Base-by-base conservation (phyloP, 2,113 vertebrate genomes). In the Poeciliopsis retropinna region DNA sequence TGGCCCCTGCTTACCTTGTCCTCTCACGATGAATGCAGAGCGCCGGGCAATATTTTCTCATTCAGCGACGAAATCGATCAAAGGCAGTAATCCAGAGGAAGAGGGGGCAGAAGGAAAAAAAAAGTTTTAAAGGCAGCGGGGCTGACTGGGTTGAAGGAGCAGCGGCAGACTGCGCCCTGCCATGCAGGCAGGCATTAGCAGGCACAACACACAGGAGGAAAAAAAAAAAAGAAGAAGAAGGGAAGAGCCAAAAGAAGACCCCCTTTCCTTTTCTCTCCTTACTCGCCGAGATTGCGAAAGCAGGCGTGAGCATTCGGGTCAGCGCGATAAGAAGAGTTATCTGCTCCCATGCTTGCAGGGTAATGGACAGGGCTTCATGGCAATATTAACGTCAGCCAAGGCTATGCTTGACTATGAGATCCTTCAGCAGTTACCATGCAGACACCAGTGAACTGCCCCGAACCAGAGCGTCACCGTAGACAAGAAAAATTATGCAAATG, bases 401-500 rank as follows among this genome's bases (percentile, higher is more conserved):
- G 92, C 93, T 90, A 91, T 91, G 90, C 92, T 93, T 89, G 91
- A 93, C 93, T 94, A 91, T 90, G 87, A 86, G 93, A 93, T 93
- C 94, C 94, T 92, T 86, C 92, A 94, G 91, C 93, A 96, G 94
- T 92, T 57, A 95, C 91, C 92, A 87, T 82, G 93, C 90, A 92
- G 90, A 90, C 85, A 90, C 91, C 90, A 92, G 93, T 94, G 92
- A 94, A 95, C 93, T 91, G 94, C 95, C 95, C 95, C 91, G 93
- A 95, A 94, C 95, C 90, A 91, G 79, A 95, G 95, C 96, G 95
- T 97, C 96, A 95, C 95, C 90, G 90, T 95, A 96, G 95, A 97
- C 96, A 96, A 96, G 95, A 95, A 96, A 97, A 97, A 98, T 96
- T 97, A 98, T 98, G 97, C 96, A 97, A 98, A 99, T 98, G 92